Evolutionary conservation across 2,113 vertebrate species (phyloP).

Genomic region (Hippotragus niger): DNA sequence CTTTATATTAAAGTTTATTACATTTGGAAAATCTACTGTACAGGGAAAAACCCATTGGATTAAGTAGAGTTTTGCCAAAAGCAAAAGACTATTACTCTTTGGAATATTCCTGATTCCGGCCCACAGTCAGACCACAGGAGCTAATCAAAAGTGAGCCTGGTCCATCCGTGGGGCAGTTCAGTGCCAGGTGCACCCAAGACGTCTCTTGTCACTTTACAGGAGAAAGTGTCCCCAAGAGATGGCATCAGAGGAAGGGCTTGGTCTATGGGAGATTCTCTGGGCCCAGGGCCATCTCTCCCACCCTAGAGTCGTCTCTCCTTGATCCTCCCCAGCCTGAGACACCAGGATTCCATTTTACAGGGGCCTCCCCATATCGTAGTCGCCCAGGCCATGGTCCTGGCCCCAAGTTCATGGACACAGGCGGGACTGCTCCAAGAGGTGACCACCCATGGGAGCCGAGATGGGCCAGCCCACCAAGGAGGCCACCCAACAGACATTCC

Average conservation of each 20-base stretch:
- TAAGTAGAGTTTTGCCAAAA: slow-evolving; percentile 74
- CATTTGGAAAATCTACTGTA: slow-evolving; percentile 65
- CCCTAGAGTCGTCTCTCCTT: neutral
- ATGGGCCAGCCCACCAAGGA: neutral
- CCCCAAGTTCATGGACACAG: neutral
- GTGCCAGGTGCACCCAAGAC: neutral
- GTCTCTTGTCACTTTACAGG: neutral
- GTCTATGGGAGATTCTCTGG: neutral
- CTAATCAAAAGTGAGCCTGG: neutral
- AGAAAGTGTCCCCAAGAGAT: neutral
- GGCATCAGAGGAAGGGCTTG: neutral
- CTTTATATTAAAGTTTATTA: slow-evolving; percentile 76
- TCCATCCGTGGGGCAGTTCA: neutral
- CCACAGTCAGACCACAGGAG: neutral
- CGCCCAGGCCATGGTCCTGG: neutral
- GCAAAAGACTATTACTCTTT: slow-evolving; percentile 70
- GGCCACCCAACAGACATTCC: neutral
- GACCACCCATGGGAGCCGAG: neutral
- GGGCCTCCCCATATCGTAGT: neutral
- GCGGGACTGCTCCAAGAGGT: neutral
- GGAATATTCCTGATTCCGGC: slow-evolving; percentile 55
- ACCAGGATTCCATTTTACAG: neutral
- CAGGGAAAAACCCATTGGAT: slow-evolving; percentile 75
- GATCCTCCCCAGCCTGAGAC: neutral
- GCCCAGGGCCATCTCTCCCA: too few relatives aligned